Evolutionary conservation across 2,888 invertebrate species (phyloP), one percentile per base, ranked within the genome.

Genomic region (Minunthozetes semirufus): DNA sequence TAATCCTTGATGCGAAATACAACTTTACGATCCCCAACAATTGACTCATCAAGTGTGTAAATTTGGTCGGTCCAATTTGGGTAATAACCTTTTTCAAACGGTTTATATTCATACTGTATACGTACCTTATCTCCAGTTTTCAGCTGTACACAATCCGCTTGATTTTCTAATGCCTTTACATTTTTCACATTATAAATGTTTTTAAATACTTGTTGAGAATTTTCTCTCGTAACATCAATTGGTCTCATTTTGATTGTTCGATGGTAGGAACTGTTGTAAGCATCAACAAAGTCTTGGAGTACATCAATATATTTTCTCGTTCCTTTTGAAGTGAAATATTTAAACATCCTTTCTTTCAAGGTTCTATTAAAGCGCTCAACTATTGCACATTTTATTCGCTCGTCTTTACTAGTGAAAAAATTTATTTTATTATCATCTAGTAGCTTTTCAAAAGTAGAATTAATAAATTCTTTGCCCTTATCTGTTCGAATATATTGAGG

Each of bases 281-380:
- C 59, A 22, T 59, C 27, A 27, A 59, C 59, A 29, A 59, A 59
- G 11, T 59, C 29, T 27, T 59, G 59, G 25, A 59, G 17, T 6
- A 59, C 29, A 27, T 59, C 27, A 29, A 59, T 59, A 27, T 59
- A 59, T 27, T 22, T 66, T 38, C 38, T 25, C 0, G 33, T 66
- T 9, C 66, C 66, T n/a, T 77, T 76, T 17, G 75, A 74, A 0
- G 79, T 79, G 70, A 81, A 81, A 74, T 80, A 66, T 19, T 66
- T 66, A 66, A 66, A 81, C 76, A 81, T 79, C 73, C 77, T 77
- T 56, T 78, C 77, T 77, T 81, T 81, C 15, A 81, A 50, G 9
- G 80, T 81, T 71, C 80, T 70, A 77, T 80, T 79, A n/a, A 80
- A 80, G 5, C 81, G 72, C 77, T 82, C 81, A 0, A 80, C 79